These are phyloP conservation scores for Stegophylla sp. DNA, from an alignment of 2,888 invertebrate genomes.

Conservation along the genomic window DNA sequence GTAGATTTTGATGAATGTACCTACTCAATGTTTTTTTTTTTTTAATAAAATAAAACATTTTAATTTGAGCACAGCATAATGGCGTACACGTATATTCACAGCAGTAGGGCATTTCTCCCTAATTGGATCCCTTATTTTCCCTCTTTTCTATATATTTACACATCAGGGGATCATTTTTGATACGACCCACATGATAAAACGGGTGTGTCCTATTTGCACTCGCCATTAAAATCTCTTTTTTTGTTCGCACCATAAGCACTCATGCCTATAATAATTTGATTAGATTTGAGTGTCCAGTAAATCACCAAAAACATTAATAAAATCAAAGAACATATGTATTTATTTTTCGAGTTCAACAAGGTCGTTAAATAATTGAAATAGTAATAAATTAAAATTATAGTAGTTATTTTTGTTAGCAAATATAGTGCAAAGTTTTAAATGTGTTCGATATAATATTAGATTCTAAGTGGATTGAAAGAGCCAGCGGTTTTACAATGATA, in stretches of 20 bases:
- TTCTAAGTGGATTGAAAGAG: too few species aligned
- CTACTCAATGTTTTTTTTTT: slow-evolving; percentile 4
- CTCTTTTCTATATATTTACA: slow-evolving; percentile 8
- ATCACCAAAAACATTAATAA: background rate
- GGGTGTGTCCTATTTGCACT: slow-evolving; percentile 51
- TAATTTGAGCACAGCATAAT: slow-evolving; percentile 18
- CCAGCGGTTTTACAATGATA: too few species aligned
- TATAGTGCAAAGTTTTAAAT: too few species aligned
- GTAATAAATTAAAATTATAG: too few species aligned
- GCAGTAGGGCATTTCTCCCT: slow-evolving; percentile 37
- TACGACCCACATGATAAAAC: slow-evolving; percentile 47
- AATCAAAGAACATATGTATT: too few species aligned
- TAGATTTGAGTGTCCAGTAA: background rate
- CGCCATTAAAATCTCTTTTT: slow-evolving; percentile 46
- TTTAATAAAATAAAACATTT: slow-evolving; percentile 5
- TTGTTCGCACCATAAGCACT: background rate
- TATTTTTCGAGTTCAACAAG: too few species aligned
- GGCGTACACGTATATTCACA: slow-evolving; percentile 21
- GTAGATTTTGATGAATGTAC: background rate
- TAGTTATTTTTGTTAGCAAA: too few species aligned
- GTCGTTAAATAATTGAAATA: too few species aligned
- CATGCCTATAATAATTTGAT: background rate
- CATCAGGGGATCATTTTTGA: slow-evolving; percentile 38
- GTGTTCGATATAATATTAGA: too few species aligned
- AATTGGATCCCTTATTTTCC: slow-evolving; percentile 35